A percentile compares a stretch with the other conserved stretches of the same genome.
phyloP scores from a whole-genome alignment of 2,797 vertebrate species.

The Hozukius guyotensis region DNA sequence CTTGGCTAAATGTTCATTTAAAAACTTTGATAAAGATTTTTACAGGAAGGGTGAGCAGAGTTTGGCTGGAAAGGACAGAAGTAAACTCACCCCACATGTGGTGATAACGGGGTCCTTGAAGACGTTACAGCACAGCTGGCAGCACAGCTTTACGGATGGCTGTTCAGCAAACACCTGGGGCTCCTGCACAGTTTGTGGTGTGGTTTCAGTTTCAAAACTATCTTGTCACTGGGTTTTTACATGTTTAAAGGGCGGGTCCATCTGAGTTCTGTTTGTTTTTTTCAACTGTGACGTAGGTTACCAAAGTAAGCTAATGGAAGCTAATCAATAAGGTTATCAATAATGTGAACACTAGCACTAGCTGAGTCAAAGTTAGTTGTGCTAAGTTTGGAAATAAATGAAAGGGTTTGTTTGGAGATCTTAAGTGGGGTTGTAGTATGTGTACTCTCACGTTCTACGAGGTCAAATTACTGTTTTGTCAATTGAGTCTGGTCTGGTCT shows the following conservation, averaged over 20 bases:
- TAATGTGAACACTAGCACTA: neutral
- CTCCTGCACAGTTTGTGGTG: constrained; percentile 80
- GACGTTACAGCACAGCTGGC: constrained; percentile 95
- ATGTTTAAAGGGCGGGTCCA: neutral
- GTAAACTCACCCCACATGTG: constrained; percentile 93
- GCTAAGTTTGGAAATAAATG: neutral
- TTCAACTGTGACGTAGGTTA: neutral
- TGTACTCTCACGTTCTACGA: neutral
- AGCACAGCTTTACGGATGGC: constrained; percentile 97
- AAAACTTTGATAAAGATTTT: neutral
- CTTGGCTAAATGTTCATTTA: neutral
- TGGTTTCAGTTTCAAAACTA: neutral
- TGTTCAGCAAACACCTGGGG: constrained; percentile 97
- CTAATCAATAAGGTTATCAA: neutral
- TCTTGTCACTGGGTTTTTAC: neutral
- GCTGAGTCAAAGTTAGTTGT: neutral
- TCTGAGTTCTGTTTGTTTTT: no score
- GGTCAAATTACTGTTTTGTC: neutral
- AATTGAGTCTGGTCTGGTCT: no score
- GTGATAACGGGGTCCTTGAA: constrained; percentile 99
- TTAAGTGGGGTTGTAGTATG: neutral
- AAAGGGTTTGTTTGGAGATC: no score
- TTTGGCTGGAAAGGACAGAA: neutral
- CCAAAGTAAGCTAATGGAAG: neutral
- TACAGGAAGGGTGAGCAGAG: neutral